Percentiles rank a stretch among this genome's conserved stretches.
Evolutionary conservation across 1,140 invertebrate species (phyloP).

Genomic region (Drepana arcuata): DNA sequence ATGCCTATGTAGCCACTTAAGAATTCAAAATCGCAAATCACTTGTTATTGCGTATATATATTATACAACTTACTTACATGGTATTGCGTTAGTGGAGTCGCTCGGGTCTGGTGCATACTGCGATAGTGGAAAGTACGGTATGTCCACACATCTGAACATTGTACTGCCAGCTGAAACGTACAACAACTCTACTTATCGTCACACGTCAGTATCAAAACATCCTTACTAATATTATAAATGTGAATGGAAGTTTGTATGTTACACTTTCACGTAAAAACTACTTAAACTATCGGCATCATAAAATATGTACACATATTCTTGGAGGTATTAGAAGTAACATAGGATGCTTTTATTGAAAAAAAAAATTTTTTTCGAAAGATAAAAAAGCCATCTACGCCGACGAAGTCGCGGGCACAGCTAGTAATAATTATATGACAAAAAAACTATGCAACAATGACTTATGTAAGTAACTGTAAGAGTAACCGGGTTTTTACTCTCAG

Average conservation of each 20-base stretch:
- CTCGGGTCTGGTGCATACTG: constrained; percentile 88
- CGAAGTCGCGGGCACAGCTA: no score
- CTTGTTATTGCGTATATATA: no score
- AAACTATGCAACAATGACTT: no score
- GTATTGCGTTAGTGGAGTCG: constrained; percentile 90
- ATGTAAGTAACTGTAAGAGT: no score
- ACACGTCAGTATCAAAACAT: no score
- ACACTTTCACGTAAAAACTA: neutral
- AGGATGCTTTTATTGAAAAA: neutral
- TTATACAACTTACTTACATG: constrained; percentile 92
- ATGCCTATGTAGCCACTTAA: no score
- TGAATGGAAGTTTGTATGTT: neutral
- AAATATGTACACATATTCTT: neutral
- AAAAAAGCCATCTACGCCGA: no score
- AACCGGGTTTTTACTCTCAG: no score
- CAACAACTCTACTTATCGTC: no score
- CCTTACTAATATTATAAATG: neutral
- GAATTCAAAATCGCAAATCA: no score
- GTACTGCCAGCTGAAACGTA: constrained; percentile 60
- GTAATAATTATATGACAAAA: no score
- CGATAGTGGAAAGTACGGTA: constrained; percentile 89
- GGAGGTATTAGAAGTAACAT: neutral
- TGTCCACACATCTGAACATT: constrained; percentile 77
- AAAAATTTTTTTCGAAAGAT: neutral
- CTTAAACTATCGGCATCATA: neutral